These are phyloP conservation scores for Myanophis thanlyinensis DNA, from an alignment of 2,113 vertebrate species.

Conservation along the genomic window DNA sequence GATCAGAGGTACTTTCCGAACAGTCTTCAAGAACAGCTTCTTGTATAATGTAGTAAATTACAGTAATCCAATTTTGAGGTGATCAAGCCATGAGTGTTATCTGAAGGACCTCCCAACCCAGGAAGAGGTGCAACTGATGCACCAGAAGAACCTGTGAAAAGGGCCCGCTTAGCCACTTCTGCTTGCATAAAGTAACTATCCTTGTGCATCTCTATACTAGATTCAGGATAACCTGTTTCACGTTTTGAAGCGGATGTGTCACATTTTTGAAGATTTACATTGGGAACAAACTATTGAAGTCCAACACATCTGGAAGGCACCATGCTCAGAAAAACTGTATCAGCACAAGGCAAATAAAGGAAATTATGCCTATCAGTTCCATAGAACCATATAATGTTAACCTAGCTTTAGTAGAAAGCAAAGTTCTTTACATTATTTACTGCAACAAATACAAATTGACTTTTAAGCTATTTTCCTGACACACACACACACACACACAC, in stretches of 20 bases:
- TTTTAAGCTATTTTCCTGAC: background rate
- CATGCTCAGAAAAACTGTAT: background rate
- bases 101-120: background rate
- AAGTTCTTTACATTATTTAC: background rate
- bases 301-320: background rate
- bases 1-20: background rate
- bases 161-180: background rate
- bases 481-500: too few species aligned
- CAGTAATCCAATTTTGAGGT: background rate
- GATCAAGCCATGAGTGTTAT: background rate
- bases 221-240: background rate
- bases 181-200: background rate
- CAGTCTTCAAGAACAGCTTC: background rate
- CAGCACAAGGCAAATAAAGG: background rate
- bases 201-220: background rate
- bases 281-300: background rate
- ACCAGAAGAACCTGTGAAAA: background rate
- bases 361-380: background rate
- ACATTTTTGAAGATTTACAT: background rate
- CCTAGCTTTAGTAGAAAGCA: background rate
- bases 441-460: background rate
- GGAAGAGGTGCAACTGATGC: background rate
- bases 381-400: background rate
- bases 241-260: too few species aligned
- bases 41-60: background rate